Percentiles rank a stretch among this genome's conserved stretches.
These are phyloP conservation scores for Hydropotes inermis DNA, from an alignment of 2,113 vertebrate species.

Conservation along the genomic window DNA sequence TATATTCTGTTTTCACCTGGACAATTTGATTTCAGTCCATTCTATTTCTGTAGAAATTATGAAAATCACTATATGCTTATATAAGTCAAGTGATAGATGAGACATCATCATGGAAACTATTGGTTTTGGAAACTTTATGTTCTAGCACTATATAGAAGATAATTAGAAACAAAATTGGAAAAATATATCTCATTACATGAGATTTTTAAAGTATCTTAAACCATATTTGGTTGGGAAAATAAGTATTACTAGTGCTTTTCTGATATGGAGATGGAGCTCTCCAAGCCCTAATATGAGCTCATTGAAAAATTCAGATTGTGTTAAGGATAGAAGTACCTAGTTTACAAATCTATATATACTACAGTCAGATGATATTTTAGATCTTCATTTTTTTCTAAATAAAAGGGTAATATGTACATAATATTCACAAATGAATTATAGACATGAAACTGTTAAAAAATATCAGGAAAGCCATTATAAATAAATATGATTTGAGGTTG, in stretches of 20 bases:
- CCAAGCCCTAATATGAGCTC: conserved; percentile 40
- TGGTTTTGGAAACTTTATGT: conserved; percentile 50
- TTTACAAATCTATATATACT: neutral
- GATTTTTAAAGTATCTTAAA: conserved; percentile 30
- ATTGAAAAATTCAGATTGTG: conserved; percentile 70
- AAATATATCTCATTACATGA: conserved; percentile 40
- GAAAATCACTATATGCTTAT: conserved; percentile 25
- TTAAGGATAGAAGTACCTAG: conserved; percentile 58
- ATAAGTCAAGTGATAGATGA: conserved; percentile 22
- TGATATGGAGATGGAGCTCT: conserved; percentile 38
- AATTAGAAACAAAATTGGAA: conserved; percentile 64
- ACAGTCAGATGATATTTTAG: neutral
- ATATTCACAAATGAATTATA: neutral
- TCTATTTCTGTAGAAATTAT: conserved; percentile 36
- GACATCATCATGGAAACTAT: neutral
- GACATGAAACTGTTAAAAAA: neutral
- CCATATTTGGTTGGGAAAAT: conserved; percentile 66
- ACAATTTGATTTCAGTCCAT: neutral
- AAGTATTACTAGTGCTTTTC: conserved; percentile 36
- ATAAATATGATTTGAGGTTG: conserved; percentile 10
- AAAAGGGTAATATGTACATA: neutral
- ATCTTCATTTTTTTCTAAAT: neutral
- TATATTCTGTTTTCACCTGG: neutral
- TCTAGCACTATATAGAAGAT: conserved; percentile 36
- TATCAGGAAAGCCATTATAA: neutral